These are phyloP conservation scores for Ivindomyrus marchei DNA, from an alignment of 2,113 vertebrate genomes.

Conservation along the genomic window DNA sequence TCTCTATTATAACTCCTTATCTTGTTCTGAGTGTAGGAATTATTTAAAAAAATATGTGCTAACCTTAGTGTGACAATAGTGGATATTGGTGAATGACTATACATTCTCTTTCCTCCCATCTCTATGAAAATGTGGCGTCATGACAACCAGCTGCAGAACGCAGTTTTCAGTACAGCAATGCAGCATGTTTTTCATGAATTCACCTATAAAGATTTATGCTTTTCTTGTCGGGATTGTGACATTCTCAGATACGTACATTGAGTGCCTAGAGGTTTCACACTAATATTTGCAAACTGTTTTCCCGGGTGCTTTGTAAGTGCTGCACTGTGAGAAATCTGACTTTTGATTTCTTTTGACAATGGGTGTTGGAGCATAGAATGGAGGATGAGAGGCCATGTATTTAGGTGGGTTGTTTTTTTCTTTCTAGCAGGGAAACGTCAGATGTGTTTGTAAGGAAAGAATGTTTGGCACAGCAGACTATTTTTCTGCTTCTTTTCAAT, in stretches of 20 bases:
- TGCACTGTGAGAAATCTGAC: neutral
- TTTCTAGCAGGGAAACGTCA: neutral
- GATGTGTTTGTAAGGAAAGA: neutral
- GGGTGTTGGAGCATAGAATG: neutral
- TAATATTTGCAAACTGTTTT: slow-evolving; percentile 3
- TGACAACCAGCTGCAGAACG: neutral
- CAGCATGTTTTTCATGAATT: neutral
- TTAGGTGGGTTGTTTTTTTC: neutral
- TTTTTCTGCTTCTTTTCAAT: neutral
- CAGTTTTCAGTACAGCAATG: neutral
- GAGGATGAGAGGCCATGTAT: neutral
- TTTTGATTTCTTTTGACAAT: neutral
- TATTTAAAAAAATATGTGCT: neutral
- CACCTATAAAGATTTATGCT: neutral
- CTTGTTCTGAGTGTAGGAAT: neutral
- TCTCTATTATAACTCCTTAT: neutral
- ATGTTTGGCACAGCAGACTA: neutral
- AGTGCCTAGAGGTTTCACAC: neutral
- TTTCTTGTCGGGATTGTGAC: neutral
- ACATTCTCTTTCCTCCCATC: neutral
- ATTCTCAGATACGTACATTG: neutral
- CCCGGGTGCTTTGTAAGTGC: neutral
- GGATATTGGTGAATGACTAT: neutral
- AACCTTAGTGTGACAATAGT: neutral
- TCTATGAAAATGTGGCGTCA: neutral